Percentiles rank a stretch among this genome's conserved stretches.
phyloP scores from a whole-genome alignment of 92 coral and sea anemone genomes.

The Scolanthus callimorphus region DNA sequence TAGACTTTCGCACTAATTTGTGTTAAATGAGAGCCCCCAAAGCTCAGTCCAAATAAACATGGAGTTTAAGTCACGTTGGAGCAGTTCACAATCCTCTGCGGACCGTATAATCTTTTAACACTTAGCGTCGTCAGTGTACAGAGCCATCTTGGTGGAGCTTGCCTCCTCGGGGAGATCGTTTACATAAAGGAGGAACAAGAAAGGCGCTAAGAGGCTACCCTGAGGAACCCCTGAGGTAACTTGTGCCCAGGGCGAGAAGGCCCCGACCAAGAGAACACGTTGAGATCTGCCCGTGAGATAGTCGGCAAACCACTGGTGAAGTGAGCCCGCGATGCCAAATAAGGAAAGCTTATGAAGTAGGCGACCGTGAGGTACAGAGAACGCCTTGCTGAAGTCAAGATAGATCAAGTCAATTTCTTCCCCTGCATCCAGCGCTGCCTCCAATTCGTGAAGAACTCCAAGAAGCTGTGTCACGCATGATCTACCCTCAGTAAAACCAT shows the following conservation, averaged over 20 bases:
- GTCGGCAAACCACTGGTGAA: too few relatives aligned
- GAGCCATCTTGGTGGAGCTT: conserved; percentile 16
- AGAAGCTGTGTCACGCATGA: too few relatives aligned
- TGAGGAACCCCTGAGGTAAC: conserved; percentile 20
- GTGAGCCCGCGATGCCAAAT: too few relatives aligned
- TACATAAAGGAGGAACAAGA: conserved; percentile 22
- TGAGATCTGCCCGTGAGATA: neutral
- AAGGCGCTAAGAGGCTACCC: conserved; percentile 20
- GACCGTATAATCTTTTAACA: conserved; percentile 22
- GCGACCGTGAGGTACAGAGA: too few relatives aligned
- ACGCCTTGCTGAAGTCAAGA: too few relatives aligned
- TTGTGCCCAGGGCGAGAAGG: neutral
- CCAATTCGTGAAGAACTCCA: too few relatives aligned
- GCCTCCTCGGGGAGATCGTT: conserved; percentile 30
- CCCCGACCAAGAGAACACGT: conserved; percentile 8
- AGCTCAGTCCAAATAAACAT: conserved; percentile 17
- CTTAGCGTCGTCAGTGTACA: conserved; percentile 35
- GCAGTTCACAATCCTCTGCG: conserved; percentile 3
- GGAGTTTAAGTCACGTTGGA: conserved; percentile 21
- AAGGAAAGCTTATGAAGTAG: too few relatives aligned
- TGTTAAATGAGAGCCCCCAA: conserved; percentile 4
- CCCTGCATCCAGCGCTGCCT: too few relatives aligned
- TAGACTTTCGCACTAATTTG: conserved; percentile 3
- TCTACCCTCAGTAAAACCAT: too few relatives aligned
- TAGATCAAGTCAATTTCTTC: too few relatives aligned